phyloP scores from a whole-genome alignment of 1,140 invertebrate genomes.

The Pemphigus obesinymphae region DNA sequence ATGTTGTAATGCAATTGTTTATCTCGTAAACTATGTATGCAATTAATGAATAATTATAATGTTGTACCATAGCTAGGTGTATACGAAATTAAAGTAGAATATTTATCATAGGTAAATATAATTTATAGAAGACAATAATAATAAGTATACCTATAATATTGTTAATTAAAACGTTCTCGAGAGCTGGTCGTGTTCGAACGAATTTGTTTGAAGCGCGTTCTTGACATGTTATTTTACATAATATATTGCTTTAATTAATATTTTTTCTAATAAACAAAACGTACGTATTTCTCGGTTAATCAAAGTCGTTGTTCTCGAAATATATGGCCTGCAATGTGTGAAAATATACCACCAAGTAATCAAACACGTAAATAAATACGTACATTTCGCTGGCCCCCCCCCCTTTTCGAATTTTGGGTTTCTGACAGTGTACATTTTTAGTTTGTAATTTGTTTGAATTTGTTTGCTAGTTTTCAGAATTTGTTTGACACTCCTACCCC shows the following conservation, averaged over 20 bases:
- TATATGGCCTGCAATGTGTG: neutral
- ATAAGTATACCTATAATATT: neutral
- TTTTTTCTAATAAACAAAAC: neutral
- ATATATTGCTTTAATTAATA: neutral
- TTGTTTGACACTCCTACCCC: too few relatives aligned
- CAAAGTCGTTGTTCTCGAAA: neutral
- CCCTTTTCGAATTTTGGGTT: too few relatives aligned
- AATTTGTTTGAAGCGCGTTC: neutral
- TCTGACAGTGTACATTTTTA: too few relatives aligned
- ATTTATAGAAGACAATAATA: neutral
- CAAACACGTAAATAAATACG: too few relatives aligned
- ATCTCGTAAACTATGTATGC: neutral
- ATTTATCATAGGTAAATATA: neutral
- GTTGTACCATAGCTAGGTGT: too few relatives aligned
- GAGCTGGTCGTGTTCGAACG: neutral
- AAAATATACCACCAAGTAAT: neutral
- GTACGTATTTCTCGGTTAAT: neutral
- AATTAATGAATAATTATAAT: constrained; percentile 1
- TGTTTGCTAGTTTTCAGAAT: too few relatives aligned
- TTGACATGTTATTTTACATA: neutral
- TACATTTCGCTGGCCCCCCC: too few relatives aligned
- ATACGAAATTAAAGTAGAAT: neutral
- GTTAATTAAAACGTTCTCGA: constrained; percentile 5
- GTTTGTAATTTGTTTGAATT: too few relatives aligned
- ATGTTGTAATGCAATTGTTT: neutral